phyloP scores from a whole-genome alignment of 2,888 invertebrate species.

The Pseudanteris insignis region DNA sequence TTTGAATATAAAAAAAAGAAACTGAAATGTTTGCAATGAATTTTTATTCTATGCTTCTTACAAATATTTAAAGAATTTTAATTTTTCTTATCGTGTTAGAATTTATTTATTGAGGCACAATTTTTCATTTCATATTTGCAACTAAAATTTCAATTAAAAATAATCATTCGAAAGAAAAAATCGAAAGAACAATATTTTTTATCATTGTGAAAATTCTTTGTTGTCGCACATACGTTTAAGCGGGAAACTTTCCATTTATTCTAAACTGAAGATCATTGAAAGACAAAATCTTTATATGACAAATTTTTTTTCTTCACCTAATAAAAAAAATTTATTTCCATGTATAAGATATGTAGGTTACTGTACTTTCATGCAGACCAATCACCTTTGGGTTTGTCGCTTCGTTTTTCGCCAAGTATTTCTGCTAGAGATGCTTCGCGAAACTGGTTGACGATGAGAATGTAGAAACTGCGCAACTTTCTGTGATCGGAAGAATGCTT shows the following conservation, averaged over 20 bases:
- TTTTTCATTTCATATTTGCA: too few species aligned
- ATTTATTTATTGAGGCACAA: too few species aligned
- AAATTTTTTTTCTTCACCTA: constrained; percentile 22
- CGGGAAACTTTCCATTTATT: constrained; percentile 9
- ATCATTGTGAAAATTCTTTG: neutral
- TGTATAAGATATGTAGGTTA: constrained; percentile 38
- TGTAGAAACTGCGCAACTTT: constrained; percentile 28
- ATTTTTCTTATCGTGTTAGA: too few species aligned
- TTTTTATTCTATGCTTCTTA: too few species aligned
- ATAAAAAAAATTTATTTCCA: constrained; percentile 34
- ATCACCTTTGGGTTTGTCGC: constrained; percentile 24
- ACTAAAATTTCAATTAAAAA: too few species aligned
- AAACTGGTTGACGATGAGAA: constrained; percentile 38
- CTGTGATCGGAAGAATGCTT: constrained; percentile 14
- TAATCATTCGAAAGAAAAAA: too few species aligned
- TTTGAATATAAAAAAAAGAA: too few species aligned
- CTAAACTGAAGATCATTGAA: constrained; percentile 22
- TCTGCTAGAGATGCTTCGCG: constrained; percentile 29
- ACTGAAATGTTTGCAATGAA: too few species aligned
- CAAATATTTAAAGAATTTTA: too few species aligned
- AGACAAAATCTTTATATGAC: constrained; percentile 23
- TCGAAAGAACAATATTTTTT: too few species aligned
- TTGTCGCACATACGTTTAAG: constrained; percentile 7
- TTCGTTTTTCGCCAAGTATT: constrained; percentile 14
- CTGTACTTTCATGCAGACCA: constrained; percentile 40